Percentiles rank a stretch among this genome's conserved stretches.
phyloP scores from a whole-genome alignment of 2,113 vertebrate species.

The Chamaetylas fuelleborni region DNA sequence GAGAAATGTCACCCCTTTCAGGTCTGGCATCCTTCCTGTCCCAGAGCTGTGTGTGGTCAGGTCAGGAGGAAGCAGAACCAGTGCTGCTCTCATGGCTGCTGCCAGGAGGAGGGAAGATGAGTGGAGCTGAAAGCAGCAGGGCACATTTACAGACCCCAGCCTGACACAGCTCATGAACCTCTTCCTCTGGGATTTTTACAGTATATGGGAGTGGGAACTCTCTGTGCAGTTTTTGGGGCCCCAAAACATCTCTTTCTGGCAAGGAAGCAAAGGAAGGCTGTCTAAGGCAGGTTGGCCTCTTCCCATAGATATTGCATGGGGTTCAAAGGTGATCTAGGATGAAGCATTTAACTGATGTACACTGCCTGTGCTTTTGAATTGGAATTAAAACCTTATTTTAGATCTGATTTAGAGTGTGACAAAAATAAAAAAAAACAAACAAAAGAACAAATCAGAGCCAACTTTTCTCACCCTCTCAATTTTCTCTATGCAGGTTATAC shows the following conservation, averaged over 20 bases:
- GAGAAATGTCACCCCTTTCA: not conserved
- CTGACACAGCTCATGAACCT: not conserved
- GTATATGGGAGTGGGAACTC: not conserved
- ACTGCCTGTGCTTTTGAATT: not conserved
- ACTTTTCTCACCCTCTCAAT: not conserved
- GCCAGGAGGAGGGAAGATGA: not conserved
- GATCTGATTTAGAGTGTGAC: not conserved
- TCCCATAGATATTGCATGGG: not conserved
- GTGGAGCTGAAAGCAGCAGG: not conserved
- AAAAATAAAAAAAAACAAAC: not conserved
- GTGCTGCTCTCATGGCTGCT: not conserved
- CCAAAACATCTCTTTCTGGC: not conserved
- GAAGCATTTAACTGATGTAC: not conserved
- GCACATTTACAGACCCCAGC: not conserved
- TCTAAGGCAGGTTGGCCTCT: not conserved
- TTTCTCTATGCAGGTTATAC: fast-evolving
- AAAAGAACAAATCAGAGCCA: not conserved
- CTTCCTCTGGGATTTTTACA: not conserved
- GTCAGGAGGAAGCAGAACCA: not conserved
- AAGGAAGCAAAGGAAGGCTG: not conserved
- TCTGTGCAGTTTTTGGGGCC: not conserved
- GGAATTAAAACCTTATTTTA: not conserved
- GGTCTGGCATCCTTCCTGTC: not conserved
- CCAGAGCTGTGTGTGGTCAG: fast-evolving
- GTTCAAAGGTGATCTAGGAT: not conserved